Percentiles rank a stretch among this genome's conserved stretches.
Conservation (phyloP, 1,140 invertebrate species). For the Apis cerana region DNA sequence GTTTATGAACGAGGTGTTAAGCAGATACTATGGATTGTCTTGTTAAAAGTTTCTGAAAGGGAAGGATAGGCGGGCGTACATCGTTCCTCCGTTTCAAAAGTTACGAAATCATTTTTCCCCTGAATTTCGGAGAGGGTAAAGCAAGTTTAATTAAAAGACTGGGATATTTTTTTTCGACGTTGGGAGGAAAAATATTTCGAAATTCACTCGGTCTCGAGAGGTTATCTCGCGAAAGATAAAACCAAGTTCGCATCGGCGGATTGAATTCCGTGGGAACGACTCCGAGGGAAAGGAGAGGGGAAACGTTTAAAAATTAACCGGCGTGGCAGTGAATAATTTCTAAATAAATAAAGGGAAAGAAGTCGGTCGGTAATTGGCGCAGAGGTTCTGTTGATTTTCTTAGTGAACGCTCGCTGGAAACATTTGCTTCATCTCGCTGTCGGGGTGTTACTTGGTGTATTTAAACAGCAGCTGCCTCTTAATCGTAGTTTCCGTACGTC, state of each 20-base stretch:
- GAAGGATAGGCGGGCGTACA: too few relatives aligned
- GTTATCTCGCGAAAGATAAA: not conserved
- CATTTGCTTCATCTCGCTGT: constrained; percentile 15
- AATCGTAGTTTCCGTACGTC: constrained; percentile 10
- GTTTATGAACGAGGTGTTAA: constrained; percentile 39
- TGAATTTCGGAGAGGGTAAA: too few relatives aligned
- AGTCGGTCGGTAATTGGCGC: constrained; percentile 29
- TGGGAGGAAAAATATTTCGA: not conserved
- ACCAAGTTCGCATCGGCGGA: not conserved
- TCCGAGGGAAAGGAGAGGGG: too few relatives aligned
- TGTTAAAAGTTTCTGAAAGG: constrained; percentile 14
- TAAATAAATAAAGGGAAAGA: constrained; percentile 6
- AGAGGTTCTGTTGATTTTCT: constrained; percentile 17
- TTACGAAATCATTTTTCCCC: too few relatives aligned
- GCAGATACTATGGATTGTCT: constrained; percentile 17
- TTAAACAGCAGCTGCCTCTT: constrained; percentile 18
- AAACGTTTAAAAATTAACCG: constrained; percentile 15
- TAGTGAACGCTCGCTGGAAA: constrained; percentile 9
- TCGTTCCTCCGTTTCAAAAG: too few relatives aligned
- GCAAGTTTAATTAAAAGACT: too few relatives aligned
- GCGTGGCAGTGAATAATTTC: constrained; percentile 5
- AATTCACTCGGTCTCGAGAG: not conserved
- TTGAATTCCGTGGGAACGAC: not conserved
- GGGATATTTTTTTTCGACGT: not conserved
- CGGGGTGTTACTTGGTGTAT: constrained; percentile 7